These are phyloP conservation scores for Catagonus wagneri DNA, from an alignment of 2,113 vertebrate genomes.

Conservation along the genomic window DNA sequence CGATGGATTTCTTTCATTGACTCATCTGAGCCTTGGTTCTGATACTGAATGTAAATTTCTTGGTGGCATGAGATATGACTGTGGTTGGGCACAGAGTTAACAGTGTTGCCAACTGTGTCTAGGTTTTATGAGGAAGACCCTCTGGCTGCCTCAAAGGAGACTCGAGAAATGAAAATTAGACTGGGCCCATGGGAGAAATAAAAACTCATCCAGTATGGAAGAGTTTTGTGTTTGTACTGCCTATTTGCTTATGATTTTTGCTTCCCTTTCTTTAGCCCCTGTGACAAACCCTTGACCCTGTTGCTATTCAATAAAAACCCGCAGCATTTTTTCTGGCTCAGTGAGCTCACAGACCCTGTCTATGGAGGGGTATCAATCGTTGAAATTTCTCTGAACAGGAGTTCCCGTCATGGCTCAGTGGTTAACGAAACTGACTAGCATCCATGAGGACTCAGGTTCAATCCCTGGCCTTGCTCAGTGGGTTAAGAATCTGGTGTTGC, in stretches of 20 bases:
- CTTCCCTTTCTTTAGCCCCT: not conserved
- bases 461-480: too few relatives aligned
- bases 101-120: not conserved
- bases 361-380: too few relatives aligned
- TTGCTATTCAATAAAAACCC: not conserved
- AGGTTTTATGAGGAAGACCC: not conserved
- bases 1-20: not conserved
- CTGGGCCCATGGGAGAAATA: not conserved
- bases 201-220: not conserved
- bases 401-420: too few relatives aligned
- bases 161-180: not conserved
- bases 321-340: not conserved
- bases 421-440: too few relatives aligned
- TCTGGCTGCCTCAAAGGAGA: not conserved
- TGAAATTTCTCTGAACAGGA: not conserved
- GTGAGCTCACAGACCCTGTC: not conserved
- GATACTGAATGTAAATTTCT: not conserved
- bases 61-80: not conserved
- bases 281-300: not conserved
- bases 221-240: not conserved
- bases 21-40: not conserved
- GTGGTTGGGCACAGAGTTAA: not conserved
- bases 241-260: not conserved
- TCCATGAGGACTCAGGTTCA: too few relatives aligned
- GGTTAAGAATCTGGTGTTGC: too few relatives aligned